Evolutionary conservation across 2,888 invertebrate species (phyloP).

Genomic region (Eristalinus sepulchralis): DNA sequence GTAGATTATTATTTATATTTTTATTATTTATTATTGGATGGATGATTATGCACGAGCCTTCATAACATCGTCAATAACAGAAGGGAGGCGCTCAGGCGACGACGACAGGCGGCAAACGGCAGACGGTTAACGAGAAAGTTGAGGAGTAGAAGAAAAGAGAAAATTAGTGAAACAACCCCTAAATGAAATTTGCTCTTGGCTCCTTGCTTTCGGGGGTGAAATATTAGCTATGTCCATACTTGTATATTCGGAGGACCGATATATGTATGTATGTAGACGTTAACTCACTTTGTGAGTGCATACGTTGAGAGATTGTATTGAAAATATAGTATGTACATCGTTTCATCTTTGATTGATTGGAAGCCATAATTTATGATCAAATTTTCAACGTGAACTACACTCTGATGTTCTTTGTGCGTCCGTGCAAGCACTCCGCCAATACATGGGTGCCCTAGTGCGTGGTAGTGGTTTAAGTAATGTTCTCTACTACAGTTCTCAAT

Average conservation of each 20-base stretch:
- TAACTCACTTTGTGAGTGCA: not conserved
- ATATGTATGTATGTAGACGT: not conserved
- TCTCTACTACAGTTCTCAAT: not conserved
- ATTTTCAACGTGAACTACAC: conserved; percentile 36
- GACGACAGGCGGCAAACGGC: not conserved
- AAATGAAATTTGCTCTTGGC: conserved; percentile 22
- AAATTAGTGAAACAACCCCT: conserved; percentile 52
- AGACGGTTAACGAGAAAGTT: conserved; percentile 7
- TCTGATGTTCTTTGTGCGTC: conserved; percentile 7
- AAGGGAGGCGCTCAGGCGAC: not conserved
- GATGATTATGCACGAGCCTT: conserved; percentile 13
- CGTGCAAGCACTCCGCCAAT: not conserved
- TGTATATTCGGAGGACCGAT: not conserved
- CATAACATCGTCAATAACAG: conserved; percentile 55
- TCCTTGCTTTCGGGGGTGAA: conserved; percentile 14
- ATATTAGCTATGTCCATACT: conserved; percentile 29
- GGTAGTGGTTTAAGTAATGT: too few species aligned
- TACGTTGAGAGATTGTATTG: conserved; percentile 22
- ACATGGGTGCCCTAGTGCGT: not conserved
- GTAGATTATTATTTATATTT: conserved; percentile 47
- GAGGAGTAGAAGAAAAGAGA: conserved; percentile 7
- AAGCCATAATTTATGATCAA: conserved; percentile 67
- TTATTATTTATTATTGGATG: conserved; percentile 51
- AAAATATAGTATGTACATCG: conserved; percentile 10
- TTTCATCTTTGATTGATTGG: conserved; percentile 64